phyloP scores from a whole-genome alignment of 2,797 vertebrate species.

The Poecilia velifera region DNA sequence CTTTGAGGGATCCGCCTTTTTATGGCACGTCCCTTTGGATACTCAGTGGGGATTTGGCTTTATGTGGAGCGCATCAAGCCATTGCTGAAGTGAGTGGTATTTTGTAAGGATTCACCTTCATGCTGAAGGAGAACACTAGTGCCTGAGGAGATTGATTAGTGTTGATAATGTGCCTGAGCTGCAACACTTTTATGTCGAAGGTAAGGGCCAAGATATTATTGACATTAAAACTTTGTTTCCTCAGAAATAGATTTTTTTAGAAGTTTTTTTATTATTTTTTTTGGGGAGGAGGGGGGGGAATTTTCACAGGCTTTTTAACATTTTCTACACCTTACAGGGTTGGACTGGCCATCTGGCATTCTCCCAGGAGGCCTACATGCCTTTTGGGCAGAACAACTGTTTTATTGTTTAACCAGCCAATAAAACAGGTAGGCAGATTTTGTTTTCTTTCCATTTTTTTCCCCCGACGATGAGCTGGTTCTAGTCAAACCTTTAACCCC shows the following conservation, averaged over 20 bases:
- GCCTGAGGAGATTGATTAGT: background rate
- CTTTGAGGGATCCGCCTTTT: background rate
- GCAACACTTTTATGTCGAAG: background rate
- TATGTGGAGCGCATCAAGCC: background rate
- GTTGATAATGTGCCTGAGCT: background rate
- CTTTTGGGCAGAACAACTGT: conserved; percentile 6
- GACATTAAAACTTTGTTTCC: background rate
- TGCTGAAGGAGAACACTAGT: background rate
- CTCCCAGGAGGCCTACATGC: conserved; percentile 8
- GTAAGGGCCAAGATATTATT: too few relatives aligned
- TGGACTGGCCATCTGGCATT: conserved; percentile 12
- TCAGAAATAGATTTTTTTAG: background rate
- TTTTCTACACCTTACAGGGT: background rate
- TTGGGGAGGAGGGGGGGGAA: too few relatives aligned
- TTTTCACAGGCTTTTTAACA: background rate
- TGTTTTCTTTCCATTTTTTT: background rate
- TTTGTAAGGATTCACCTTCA: background rate
- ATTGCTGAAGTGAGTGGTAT: background rate
- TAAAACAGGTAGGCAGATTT: background rate
- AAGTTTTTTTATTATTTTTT: background rate
- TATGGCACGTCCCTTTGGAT: background rate
- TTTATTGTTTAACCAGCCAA: conserved; percentile 1
- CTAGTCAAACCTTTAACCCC: background rate
- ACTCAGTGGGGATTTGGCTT: background rate
- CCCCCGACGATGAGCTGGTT: background rate